These are phyloP conservation scores for Macroramphosus scolopax DNA, from an alignment of 2,797 vertebrate species.

Conservation along the genomic window DNA sequence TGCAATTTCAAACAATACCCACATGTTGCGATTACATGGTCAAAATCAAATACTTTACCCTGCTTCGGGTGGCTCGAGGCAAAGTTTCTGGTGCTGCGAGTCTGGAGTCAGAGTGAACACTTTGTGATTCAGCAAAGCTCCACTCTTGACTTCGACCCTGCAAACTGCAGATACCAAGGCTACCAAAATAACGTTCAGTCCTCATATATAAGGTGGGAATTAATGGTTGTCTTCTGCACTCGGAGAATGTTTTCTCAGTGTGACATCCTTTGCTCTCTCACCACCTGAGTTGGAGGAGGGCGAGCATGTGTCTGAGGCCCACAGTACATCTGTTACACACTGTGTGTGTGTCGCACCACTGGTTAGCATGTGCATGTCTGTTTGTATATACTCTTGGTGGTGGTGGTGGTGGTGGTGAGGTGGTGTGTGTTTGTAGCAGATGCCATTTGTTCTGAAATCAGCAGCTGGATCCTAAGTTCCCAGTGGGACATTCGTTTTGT, in stretches of 20 bases:
- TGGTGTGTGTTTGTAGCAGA: constrained; percentile 48
- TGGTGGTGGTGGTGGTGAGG: constrained; percentile 20
- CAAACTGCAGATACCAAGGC: no score
- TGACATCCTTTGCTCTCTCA: constrained; percentile 29
- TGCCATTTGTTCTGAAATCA: constrained; percentile 65
- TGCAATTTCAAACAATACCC: no score
- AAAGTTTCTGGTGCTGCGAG: no score
- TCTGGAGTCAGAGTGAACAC: no score
- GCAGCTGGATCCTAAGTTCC: constrained; percentile 69
- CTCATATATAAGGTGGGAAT: no score
- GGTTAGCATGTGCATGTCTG: constrained; percentile 37
- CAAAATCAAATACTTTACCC: no score
- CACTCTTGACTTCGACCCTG: not conserved
- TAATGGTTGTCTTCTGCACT: not conserved
- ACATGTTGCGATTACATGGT: no score
- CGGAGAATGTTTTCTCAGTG: not conserved
- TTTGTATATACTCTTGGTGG: constrained; percentile 44
- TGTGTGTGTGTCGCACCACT: constrained; percentile 34
- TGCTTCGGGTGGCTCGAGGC: no score
- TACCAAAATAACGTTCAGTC: no score
- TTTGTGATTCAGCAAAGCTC: no score
- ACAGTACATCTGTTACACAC: constrained; percentile 64
- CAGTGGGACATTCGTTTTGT: constrained; percentile 53
- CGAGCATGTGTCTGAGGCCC: constrained; percentile 63
- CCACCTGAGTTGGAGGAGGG: constrained; percentile 63